Evolutionary conservation across 2,113 vertebrate species (phyloP).

Genomic region (Patagioenas fasciata): DNA sequence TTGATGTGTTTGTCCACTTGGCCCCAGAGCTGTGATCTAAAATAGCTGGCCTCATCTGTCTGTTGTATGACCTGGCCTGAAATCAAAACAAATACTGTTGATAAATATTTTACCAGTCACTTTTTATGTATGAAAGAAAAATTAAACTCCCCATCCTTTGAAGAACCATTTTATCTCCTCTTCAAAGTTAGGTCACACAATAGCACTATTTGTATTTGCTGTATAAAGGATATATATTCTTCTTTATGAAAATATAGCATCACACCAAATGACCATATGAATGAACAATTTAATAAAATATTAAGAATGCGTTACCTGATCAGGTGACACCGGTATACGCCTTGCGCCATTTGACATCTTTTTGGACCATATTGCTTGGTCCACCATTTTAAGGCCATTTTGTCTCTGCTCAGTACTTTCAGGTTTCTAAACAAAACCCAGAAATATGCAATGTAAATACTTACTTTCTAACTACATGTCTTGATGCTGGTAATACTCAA

Average conservation of each 20-base stretch:
- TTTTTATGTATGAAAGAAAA: neutral
- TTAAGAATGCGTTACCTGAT: conserved; percentile 82
- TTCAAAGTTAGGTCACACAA: neutral
- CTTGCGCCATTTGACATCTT: conserved; percentile 98
- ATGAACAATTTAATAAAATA: neutral
- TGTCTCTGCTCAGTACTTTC: conserved; percentile 97
- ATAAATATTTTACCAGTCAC: neutral
- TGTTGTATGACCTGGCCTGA: conserved; percentile 92
- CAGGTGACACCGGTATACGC: conserved; percentile 91
- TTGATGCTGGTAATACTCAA: neutral
- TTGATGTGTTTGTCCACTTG: conserved; percentile 92
- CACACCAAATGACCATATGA: neutral
- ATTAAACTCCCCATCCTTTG: fast-evolving
- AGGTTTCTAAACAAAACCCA: conserved; percentile 79
- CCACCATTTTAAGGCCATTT: conserved; percentile 99
- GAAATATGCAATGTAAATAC: neutral
- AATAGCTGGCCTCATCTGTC: conserved; percentile 91
- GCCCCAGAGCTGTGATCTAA: conserved; percentile 90
- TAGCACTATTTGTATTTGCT: neutral
- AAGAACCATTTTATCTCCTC: neutral
- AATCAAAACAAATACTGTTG: neutral
- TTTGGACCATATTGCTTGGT: conserved; percentile 99
- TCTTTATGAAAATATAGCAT: neutral
- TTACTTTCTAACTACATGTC: neutral
- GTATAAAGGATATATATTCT: neutral